Base-by-base conservation (phyloP, 2,113 vertebrate species). In the Sturnus vulgaris region DNA sequence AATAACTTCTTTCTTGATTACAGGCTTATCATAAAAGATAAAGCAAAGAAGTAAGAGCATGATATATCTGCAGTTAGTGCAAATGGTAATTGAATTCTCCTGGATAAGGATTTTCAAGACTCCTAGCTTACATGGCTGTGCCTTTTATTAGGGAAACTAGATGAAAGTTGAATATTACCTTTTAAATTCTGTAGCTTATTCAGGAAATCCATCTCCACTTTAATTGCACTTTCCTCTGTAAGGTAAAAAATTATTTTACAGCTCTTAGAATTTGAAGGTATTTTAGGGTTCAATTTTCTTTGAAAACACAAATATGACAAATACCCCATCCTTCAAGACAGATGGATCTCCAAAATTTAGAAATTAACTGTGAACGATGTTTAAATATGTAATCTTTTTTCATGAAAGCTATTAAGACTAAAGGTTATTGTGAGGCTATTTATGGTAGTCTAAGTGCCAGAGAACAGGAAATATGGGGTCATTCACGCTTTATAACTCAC, bases 1-100 rank as follows among this genome's bases (percentile, higher is more conserved):
- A 88, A 72, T 73, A 86, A 88, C 44, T 53, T 82, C 47, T 78
- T 63, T 80, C 82, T 90, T 92, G 79, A 92, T 92, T 95, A 82
- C 49, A 92, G 68, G 60, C 53, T 75, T 90, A 82, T 70, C 56
- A 82, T 44, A 69, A 91, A 95, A 92, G 68, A 91, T 71, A 88
- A 89, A 81, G 50, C n/a, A 88, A 63, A 28, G 25, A 82, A 94
- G 40, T 72, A 86, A 82, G 52, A 90, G 50, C 44, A 63, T 37
- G 56, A 86, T 77, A 33, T 31, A 95, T 42, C 50, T 57, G 46
- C n/a, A 73, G 44, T 47, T 64, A 66, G 30, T 50, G 71, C 33
- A 85, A 90, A 85, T 15, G 44, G 72, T 55, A 94, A 75, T 53
- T 64, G 49, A 53, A 44, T 82, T 94, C 65, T 89, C 25, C 52